Conservation (phyloP, 2,888 invertebrate species). For the Agonopterix alstromeriana region DNA sequence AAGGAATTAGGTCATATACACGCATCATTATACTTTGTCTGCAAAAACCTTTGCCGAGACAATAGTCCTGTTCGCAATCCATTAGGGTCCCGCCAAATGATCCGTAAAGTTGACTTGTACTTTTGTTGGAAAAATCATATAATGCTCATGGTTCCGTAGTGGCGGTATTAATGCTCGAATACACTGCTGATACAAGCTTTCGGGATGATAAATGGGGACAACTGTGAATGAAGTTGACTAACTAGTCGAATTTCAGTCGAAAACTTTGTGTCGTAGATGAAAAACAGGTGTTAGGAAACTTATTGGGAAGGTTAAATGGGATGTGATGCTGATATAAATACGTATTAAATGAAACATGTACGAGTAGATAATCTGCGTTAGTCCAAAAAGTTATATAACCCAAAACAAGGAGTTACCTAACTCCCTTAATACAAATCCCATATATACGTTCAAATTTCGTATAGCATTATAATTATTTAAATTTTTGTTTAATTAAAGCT, state of each 20-base stretch:
- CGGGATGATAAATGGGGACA: constrained; percentile 35
- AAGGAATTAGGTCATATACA: constrained; percentile 29
- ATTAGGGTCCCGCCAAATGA: constrained; percentile 66
- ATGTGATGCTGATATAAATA: too few species aligned
- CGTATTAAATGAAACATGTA: too few species aligned
- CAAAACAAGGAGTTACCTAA: too few species aligned
- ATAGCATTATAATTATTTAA: too few species aligned
- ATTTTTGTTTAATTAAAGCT: too few species aligned
- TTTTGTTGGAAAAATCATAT: constrained; percentile 22
- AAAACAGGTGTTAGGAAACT: too few species aligned
- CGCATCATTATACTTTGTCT: constrained; percentile 36
- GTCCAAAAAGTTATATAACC: too few species aligned
- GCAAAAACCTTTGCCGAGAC: constrained; percentile 56
- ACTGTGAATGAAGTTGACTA: constrained; percentile 30
- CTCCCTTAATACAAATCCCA: too few species aligned
- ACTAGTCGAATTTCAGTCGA: constrained; percentile 17
- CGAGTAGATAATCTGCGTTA: too few species aligned
- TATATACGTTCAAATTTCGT: too few species aligned
- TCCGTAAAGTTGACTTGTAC: constrained; percentile 61
- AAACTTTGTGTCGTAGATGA: neutral
- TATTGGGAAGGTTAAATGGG: too few species aligned
- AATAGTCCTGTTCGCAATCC: constrained; percentile 61
- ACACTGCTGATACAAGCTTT: constrained; percentile 30
- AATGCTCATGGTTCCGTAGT: constrained; percentile 17
- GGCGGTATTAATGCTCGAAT: constrained; percentile 36